A percentile compares a stretch with the other conserved stretches of the same genome.
phyloP scores from a whole-genome alignment of 2,888 invertebrate species.

The Chymomyza amoena region DNA sequence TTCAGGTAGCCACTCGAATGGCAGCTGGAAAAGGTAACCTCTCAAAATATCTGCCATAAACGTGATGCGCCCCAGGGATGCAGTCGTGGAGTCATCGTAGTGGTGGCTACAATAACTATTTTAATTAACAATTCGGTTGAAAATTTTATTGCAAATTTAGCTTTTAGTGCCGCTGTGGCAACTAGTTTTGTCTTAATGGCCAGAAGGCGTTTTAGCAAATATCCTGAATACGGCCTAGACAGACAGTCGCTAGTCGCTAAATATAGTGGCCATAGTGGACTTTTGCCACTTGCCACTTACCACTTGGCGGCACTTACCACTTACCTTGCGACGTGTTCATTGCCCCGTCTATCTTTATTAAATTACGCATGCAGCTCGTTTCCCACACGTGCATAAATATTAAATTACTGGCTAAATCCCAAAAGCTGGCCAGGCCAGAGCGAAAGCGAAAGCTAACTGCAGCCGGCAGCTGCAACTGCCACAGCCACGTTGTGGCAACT shows the following conservation, averaged over 20 bases:
- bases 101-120: constrained; percentile 32
- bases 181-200: constrained; percentile 29
- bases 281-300: background rate
- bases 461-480: constrained; percentile 1
- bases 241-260: background rate
- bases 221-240: constrained; percentile 13
- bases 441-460: constrained; percentile 31
- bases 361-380: constrained; percentile 66
- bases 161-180: constrained; percentile 46
- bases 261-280: background rate
- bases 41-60: constrained; percentile 11
- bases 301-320: background rate
- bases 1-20: constrained; percentile 21
- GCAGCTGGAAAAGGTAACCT: constrained; percentile 13
- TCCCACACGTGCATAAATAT: constrained; percentile 57
- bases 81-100: background rate
- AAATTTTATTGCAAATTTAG: constrained; percentile 61
- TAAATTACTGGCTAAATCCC: constrained; percentile 35
- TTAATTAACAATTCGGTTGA: constrained; percentile 73
- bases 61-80: constrained; percentile 44
- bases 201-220: constrained; percentile 40
- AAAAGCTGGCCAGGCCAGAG: constrained; percentile 35
- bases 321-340: background rate
- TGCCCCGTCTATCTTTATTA: constrained; percentile 49
- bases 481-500: background rate